Evolutionary conservation across 2,113 vertebrate species (phyloP).

Genomic region (Cebidichthys violaceus): DNA sequence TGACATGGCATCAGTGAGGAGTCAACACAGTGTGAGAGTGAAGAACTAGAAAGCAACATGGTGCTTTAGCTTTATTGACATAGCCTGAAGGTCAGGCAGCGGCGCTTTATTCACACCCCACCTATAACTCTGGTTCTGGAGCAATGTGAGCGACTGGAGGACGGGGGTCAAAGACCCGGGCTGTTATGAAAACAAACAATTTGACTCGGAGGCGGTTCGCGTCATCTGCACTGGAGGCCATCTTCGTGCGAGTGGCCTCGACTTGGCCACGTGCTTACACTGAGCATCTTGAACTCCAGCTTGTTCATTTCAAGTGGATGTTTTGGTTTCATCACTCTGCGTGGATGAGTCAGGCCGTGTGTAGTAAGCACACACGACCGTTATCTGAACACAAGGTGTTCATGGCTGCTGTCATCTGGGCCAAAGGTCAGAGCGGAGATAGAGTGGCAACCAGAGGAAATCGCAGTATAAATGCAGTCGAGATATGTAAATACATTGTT

Average conservation of each 20-base stretch:
- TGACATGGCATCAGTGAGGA: conserved; percentile 21
- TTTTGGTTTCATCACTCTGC: not conserved
- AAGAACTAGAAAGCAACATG: conserved; percentile 63
- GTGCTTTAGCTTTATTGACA: conserved; percentile 52
- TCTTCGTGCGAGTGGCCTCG: not conserved
- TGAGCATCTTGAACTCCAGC: not conserved
- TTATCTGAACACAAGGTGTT: conserved; percentile 17
- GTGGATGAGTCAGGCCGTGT: not conserved
- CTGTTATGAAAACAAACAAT: conserved; percentile 63
- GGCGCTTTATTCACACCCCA: conserved; percentile 39
- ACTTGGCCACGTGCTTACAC: not conserved
- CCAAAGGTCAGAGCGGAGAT: conserved; percentile 19
- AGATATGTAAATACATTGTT: not conserved
- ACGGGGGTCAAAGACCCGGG: conserved; percentile 5
- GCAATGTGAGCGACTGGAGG: conserved; percentile 18
- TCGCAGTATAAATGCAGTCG: not conserved
- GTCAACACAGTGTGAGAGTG: conserved; percentile 38
- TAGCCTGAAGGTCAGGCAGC: conserved; percentile 47
- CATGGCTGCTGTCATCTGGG: not conserved
- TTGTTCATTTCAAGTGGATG: not conserved
- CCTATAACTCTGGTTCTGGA: conserved; percentile 28
- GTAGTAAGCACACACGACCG: not conserved
- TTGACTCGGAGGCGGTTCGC: conserved; percentile 1
- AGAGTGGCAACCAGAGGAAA: not conserved
- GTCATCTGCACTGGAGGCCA: not conserved